Evolutionary conservation across 1,140 invertebrate genomes (phyloP), one percentile per base, ranked within the genome.

Genomic region (Lepidostoma basale): DNA sequence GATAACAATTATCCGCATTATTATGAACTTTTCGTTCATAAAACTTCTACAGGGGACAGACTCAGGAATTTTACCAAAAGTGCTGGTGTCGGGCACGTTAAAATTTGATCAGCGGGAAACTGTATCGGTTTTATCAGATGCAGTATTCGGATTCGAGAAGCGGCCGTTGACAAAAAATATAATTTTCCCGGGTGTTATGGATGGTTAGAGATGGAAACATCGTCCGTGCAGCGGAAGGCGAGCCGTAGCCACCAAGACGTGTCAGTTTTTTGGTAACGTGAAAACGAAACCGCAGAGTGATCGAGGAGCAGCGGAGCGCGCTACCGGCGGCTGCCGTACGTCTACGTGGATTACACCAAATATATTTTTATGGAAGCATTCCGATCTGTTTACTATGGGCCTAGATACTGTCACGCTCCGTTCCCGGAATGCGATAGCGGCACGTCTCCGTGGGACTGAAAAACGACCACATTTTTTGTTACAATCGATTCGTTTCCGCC

Each of bases 391-490:
- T 59, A 59, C 54, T 39, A 22, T 9, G 44, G 12, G 44, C 12
- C 23, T 25, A 25, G 45, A 26, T 49, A 18, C 25, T 56, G 44
- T 33, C 30, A 33, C 30, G 30, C 30, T 33, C 30, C 30, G 52
- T 56, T 12, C 36, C 56, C 18, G 56, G 56, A 59, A 59, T 59
- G 56, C 39, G 56, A 59, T 36, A 42, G 56, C 39, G 33, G 56
- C 56, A 56, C 56, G 56, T 59, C 56, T 59, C 39, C 39, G 20
- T 22, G 36, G 39, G 33, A 59, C 56, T 16, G 16, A 59, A 59
- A 59, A 59, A 59, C 56, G 56, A 59, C 56, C 56, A 59, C 56
- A 59, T 59, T 59, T 59, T 59, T 59, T 59, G 56, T 40, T 59
- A 59, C 56, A 59, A 59, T 59, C 56, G 56, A 59, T 40, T 59